Base-by-base conservation (phyloP, 2,113 vertebrate genomes). In the Gymnocephalus cernua region DNA sequence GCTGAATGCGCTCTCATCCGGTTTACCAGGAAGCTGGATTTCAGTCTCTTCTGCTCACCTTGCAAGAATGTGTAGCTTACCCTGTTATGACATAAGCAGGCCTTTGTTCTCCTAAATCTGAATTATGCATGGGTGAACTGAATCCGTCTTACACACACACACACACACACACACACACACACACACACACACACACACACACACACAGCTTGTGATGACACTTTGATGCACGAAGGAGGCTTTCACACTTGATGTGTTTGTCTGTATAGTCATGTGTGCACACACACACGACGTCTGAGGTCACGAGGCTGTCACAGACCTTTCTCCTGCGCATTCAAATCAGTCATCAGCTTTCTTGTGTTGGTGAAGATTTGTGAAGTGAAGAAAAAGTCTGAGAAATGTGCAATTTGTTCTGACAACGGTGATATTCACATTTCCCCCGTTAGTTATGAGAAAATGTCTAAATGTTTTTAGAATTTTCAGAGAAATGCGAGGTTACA, bases 61-160 rank as follows among this genome's bases (percentile, higher is more conserved):
- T 89, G 92, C 89, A 91, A 66, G 83, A 90, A 81, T 86, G 56
- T 76, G 69, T 76, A 83, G 86, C 88, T 92, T 83, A 89, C 68
- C 62, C 80, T 66, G 74, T 84, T 88, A 81, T 92, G 89, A 91
- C 79, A 90, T 90, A 88, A 92, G 88, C 87, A 89, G 81, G 89
- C 77, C 80, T 92, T 90, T 91, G 87, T 91, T 91, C 90, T 54
- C 85, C 73, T 72, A 84, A 91, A 91, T 84, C 90, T 86, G 80
- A 87, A 91, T 94, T 92, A 92, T 90, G 74, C 87, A 88, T 15
- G 85, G 87, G 35, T 90, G 73, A 80, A 77, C 83, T 83, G 83
- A 93, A 92, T 89, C 87, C 80, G 32, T 25, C 57, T 62, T 4
- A 74, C 67, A 74, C 68, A 68, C 78, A 72, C 65, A 53, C 64